Evolutionary conservation across 2,113 vertebrate species (phyloP), one percentile per base, ranked within the genome.

Genomic region (Noctilio leporinus): DNA sequence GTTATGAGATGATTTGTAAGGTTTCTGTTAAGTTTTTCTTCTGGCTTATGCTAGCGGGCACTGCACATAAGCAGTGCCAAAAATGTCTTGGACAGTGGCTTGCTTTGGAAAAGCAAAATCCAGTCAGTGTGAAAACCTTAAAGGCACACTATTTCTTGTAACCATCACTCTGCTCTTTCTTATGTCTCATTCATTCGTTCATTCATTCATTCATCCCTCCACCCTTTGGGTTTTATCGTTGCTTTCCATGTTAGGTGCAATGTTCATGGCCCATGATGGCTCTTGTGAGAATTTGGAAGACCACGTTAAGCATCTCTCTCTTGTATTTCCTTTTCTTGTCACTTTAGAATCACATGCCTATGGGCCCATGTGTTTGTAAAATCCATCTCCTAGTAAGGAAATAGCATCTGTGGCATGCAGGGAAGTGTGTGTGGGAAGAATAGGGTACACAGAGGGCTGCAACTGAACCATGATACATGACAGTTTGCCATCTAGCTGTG

Each of bases 61-160:
- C 72, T 94, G 83, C 86, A 98, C 96, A 83, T 80, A 86, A 91
- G 93, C 83, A 47, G 91, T 92, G 17, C 15, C 40, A 20, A 16
- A 94, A 96, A 95, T 7, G 0, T 92, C 47, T 95, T 77, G 92
- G 95, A 94, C 80, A 96, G 87, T 0, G 81, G 45, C 73, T 91
- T 96, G 86, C 85, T 97, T 96, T 97, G 86, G 96, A 97, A 98
- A 97, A 83, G 64, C 65, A 96, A 80, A 98, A 97, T 94, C 76
- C 93, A 49, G 20, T 80, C 28, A 78, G 16, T 89, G 26, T 88
- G 77, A 59, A 89, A 53, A 55, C 80, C 38, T 33, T 30, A 53
- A 51, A 92, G 72, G 26, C 45, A 84, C 72, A 30, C 51, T 82
- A 22, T 64, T 43, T 82, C 12, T n/a, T 65, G 6, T 47, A 47